Conservation (phyloP, 2,888 invertebrate genomes). For the Dermolepida albohirtum region DNA sequence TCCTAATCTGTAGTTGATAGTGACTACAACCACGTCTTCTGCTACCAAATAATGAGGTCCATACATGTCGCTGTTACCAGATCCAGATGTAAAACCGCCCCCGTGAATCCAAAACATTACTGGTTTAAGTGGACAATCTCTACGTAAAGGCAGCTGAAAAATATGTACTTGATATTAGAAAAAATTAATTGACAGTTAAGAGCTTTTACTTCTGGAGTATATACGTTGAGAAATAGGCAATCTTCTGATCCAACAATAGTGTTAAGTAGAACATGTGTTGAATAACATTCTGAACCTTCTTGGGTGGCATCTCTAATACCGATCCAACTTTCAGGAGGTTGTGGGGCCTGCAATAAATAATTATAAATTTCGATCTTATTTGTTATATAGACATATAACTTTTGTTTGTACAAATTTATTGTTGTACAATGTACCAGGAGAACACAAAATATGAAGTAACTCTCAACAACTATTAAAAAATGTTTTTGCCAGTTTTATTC, state of each 20-base stretch:
- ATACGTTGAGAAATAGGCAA: conserved; percentile 58
- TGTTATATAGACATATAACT: too few species aligned
- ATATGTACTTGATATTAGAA: not conserved
- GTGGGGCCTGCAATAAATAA: conserved; percentile 56
- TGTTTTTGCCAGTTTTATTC: too few species aligned
- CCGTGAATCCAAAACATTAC: conserved; percentile 66
- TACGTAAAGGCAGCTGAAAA: conserved; percentile 12
- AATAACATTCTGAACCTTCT: conserved; percentile 58
- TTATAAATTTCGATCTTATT: too few species aligned
- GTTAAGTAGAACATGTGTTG: conserved; percentile 58
- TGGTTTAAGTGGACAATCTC: conserved; percentile 48
- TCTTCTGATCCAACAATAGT: conserved; percentile 67
- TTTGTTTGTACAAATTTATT: too few species aligned
- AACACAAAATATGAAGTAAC: too few species aligned
- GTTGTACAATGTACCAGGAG: too few species aligned
- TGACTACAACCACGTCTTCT: conserved; percentile 61
- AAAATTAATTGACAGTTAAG: not conserved
- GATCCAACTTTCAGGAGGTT: conserved; percentile 59
- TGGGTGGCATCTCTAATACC: conserved; percentile 60
- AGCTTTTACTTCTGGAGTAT: conserved; percentile 58
- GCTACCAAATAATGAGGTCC: conserved; percentile 62
- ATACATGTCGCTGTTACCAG: conserved; percentile 57
- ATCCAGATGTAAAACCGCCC: conserved; percentile 61
- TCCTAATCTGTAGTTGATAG: conserved; percentile 58
- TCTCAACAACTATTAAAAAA: too few species aligned